Conservation (phyloP, 2,113 vertebrate genomes). For the Oxyruncus cristatus region DNA sequence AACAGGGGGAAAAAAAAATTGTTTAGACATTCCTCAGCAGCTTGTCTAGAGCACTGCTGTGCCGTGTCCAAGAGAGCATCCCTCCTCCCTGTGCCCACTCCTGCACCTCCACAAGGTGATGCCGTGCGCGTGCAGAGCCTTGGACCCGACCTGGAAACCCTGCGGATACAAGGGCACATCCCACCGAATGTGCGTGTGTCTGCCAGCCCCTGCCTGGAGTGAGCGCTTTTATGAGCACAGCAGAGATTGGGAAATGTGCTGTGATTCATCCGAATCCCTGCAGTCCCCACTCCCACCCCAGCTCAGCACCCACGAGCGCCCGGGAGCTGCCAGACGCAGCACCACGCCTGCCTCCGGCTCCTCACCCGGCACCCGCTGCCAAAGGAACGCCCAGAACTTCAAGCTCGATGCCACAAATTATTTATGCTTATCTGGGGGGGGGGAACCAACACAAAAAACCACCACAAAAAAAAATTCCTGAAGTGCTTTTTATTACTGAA, state of each 20-base stretch:
- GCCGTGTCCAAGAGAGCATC: background rate
- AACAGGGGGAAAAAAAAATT: background rate
- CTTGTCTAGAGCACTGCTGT: accelerated
- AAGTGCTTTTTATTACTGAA: background rate
- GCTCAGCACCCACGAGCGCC: background rate
- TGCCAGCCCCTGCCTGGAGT: background rate
- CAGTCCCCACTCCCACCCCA: background rate
- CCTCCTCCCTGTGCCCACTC: background rate
- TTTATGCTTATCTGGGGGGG: background rate
- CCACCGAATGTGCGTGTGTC: accelerated
- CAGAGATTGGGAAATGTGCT: background rate
- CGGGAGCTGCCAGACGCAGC: constrained; percentile 4
- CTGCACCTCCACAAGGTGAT: accelerated
- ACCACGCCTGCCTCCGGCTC: background rate
- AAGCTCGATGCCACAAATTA: accelerated
- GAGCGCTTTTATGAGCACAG: background rate
- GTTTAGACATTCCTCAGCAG: background rate
- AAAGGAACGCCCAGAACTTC: background rate
- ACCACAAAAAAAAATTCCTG: background rate
- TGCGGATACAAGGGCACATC: background rate
- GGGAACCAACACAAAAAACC: too few species aligned
- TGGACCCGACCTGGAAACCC: accelerated
- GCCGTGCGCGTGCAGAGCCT: background rate
- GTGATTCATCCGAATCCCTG: background rate
- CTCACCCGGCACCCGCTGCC: background rate